phyloP scores from a whole-genome alignment of 2,797 vertebrate species.

The Oreonectes daqikongensis region DNA sequence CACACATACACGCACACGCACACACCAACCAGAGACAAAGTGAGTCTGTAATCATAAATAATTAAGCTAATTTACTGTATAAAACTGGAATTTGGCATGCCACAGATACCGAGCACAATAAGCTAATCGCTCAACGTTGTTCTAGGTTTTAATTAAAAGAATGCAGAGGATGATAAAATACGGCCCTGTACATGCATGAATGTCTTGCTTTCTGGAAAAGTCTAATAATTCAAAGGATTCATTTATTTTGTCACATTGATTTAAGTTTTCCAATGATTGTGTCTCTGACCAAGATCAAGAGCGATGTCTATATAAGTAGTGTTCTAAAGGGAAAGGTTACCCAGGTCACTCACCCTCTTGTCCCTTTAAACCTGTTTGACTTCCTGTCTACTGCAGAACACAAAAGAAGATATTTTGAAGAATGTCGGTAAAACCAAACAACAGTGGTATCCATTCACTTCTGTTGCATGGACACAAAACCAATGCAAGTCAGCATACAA shows the following conservation, averaged over 20 bases:
- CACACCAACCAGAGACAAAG: slow-evolving; percentile 41
- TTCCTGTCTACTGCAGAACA: too few species aligned
- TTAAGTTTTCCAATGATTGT: slow-evolving; percentile 35
- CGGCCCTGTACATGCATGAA: slow-evolving; percentile 34
- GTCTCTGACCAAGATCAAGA: slow-evolving; percentile 3
- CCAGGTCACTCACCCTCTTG: too few species aligned
- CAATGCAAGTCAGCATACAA: too few species aligned
- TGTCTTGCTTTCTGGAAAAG: slow-evolving; percentile 45
- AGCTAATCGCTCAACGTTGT: slow-evolving; percentile 48
- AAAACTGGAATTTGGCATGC: slow-evolving; percentile 47
- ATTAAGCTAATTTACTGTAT: slow-evolving; percentile 57
- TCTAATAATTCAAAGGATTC: slow-evolving; percentile 46
- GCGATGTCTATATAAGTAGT: too few species aligned
- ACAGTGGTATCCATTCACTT: too few species aligned
- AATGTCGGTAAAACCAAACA: too few species aligned
- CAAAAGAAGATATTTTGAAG: too few species aligned
- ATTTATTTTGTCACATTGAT: slow-evolving; percentile 52
- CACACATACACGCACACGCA: not conserved
- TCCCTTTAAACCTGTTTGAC: too few species aligned
- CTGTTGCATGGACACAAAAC: too few species aligned
- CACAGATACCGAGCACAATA: slow-evolving; percentile 46
- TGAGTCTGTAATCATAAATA: slow-evolving; percentile 57
- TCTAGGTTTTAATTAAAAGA: slow-evolving; percentile 43
- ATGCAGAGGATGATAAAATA: slow-evolving; percentile 52
- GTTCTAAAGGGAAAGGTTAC: too few species aligned